Evolutionary conservation across 2,113 vertebrate genomes (phyloP), one percentile per base, ranked within the genome.

Genomic region (Otis tarda): DNA sequence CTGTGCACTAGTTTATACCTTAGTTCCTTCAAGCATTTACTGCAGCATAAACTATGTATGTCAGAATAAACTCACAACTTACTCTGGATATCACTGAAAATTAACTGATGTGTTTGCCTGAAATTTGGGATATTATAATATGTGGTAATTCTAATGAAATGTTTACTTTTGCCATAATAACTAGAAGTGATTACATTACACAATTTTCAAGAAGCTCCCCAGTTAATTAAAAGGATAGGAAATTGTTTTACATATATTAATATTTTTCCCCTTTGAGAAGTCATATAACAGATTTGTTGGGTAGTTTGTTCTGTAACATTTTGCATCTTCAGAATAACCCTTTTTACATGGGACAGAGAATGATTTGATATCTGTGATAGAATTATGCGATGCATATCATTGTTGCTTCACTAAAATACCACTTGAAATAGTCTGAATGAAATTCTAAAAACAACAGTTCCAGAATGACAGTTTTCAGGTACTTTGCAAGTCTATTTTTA

Each of bases 401-500:
- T 91, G 89, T 67, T 88, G 52, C 79, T 92, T 95, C 89, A 87
- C 64, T 86, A 81, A 93, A 97, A 87, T 87, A 79, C 71, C 69
- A 64, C 31, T 94, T 84, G 53, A 85, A 95, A 97, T 74, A 83
- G 53, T 92, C 67, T 85, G 87, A 97, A 96, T 95, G 92, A 91
- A 94, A 96, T 45, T 95, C 41, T 19, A 73, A 89, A 82, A 90
- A 8, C 4, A 79, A 49, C 37, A 50, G 31, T 52, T 95, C 49
- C 87, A 88, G 87, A 88, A 1, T 77, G 87, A 94, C 59, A 93
- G 70, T 76, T 95, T 95, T 93, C 14, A 35, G 80, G 73, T 83
- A 91, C 49, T 95, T 97, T 93, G 92, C 81, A 96, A 96, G 23
- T 94, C 83, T 73, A 91, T 84, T 98, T 96, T 97, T 97, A 96